Evolutionary conservation across 2,797 vertebrate genomes (phyloP).

Genomic region (Argya squamiceps): DNA sequence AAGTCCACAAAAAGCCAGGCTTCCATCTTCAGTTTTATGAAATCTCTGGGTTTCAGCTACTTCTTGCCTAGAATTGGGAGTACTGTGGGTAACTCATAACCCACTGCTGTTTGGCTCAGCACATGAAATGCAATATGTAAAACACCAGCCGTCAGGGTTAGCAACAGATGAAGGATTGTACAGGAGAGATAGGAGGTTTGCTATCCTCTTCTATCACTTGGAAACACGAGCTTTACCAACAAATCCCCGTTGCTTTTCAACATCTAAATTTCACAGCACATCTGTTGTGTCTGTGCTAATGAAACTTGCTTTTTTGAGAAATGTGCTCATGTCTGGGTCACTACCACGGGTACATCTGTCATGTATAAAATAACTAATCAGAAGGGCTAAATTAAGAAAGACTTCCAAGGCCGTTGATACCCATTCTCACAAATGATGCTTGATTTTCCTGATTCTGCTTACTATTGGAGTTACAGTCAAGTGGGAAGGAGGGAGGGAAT

Average conservation of each 20-base stretch:
- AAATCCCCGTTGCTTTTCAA: neutral
- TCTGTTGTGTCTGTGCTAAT: neutral
- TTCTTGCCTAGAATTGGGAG: neutral
- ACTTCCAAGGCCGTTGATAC: neutral
- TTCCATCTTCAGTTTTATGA: neutral
- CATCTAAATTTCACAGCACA: slow-evolving; percentile 21
- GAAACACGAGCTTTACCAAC: neutral
- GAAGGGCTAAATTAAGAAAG: neutral
- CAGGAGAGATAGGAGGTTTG: neutral
- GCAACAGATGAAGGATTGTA: slow-evolving; percentile 10
- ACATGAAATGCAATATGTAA: slow-evolving; percentile 2
- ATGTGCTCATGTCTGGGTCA: neutral
- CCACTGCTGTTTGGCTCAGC: neutral
- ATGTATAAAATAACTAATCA: neutral
- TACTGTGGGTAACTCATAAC: neutral
- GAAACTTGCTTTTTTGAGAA: neutral
- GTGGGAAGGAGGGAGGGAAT: neutral
- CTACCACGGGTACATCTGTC: neutral
- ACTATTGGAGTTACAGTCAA: neutral
- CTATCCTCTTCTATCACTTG: neutral
- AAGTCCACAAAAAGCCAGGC: neutral
- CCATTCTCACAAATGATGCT: neutral
- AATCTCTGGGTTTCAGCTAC: neutral
- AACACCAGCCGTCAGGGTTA: neutral
- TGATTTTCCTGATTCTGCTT: neutral